These are phyloP conservation scores for Micropoecilia bifurca DNA, from an alignment of 2,797 vertebrate species.

Conservation along the genomic window DNA sequence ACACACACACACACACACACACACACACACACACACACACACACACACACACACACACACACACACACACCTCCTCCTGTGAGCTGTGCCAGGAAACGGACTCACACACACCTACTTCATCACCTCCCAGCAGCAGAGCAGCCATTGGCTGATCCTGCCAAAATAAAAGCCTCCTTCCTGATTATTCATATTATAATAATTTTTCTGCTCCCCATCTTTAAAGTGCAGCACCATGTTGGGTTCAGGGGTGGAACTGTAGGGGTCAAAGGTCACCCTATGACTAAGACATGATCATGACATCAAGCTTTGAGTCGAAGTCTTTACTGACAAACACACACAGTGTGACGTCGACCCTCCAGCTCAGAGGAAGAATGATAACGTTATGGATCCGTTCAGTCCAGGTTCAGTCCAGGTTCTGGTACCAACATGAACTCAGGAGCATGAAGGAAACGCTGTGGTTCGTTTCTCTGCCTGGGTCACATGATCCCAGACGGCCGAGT, in stretches of 20 bases:
- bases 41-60: background rate
- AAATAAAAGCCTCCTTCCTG: too few relatives aligned
- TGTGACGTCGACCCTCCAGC: background rate
- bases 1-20: too few relatives aligned
- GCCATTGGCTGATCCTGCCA: too few relatives aligned
- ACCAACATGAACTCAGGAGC: conserved; percentile 10
- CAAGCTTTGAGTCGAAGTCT: background rate
- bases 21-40: conserved; percentile 18
- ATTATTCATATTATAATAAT: background rate
- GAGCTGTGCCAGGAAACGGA: conserved; percentile 64
- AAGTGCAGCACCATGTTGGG: background rate
- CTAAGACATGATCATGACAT: background rate
- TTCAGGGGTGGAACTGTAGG: background rate
- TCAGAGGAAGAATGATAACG: too few relatives aligned
- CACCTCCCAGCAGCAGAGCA: conserved; percentile 19
- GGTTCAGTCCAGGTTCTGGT: background rate
- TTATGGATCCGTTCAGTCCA: too few relatives aligned
- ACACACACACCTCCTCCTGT: conserved; percentile 1
- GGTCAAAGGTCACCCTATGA: background rate
- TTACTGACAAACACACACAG: background rate
- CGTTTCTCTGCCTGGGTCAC: conserved; percentile 56
- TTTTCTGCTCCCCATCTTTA: background rate
- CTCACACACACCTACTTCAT: conserved; percentile 56
- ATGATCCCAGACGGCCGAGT: conserved; percentile 58
- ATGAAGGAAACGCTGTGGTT: conserved; percentile 48